A percentile compares a stretch with the other conserved stretches of the same genome.
Conservation (phyloP, 1,140 invertebrate species). For the Lethocerus indicus region DNA sequence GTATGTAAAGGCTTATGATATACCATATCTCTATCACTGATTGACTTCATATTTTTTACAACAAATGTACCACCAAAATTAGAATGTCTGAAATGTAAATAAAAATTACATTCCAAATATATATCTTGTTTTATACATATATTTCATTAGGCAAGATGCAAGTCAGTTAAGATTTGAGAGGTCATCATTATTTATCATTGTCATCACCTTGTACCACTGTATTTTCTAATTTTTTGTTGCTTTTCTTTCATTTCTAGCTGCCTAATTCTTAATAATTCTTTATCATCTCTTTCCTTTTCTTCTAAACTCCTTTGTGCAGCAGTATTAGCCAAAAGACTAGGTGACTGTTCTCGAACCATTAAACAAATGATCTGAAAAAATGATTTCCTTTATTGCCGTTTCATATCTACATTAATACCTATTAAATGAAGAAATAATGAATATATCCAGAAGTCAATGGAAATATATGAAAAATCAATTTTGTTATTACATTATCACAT, state of each 20-base stretch:
- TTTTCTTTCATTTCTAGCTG: constrained; percentile 41
- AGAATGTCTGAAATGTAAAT: constrained; percentile 47
- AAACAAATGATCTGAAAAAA: constrained; percentile 45
- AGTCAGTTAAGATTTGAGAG: background rate
- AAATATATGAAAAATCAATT: too few relatives aligned
- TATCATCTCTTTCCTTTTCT: constrained; percentile 69
- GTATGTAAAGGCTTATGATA: constrained; percentile 69
- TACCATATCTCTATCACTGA: constrained; percentile 79
- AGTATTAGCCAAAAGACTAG: constrained; percentile 57
- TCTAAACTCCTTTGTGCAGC: constrained; percentile 53
- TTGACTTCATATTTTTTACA: constrained; percentile 83
- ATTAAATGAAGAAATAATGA: too few relatives aligned
- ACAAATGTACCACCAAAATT: constrained; percentile 85
- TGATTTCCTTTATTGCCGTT: too few relatives aligned
- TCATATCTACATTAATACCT: too few relatives aligned
- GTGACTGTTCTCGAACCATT: constrained; percentile 69
- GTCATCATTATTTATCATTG: background rate
- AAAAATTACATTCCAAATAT: constrained; percentile 11
- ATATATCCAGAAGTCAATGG: too few relatives aligned
- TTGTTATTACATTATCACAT: too few relatives aligned
- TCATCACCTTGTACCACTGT: constrained; percentile 40
- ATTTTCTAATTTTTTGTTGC: constrained; percentile 43
- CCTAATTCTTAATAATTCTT: constrained; percentile 48
- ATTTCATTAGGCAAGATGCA: background rate
- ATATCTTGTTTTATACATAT: too few relatives aligned